Conservation (phyloP, 2,888 invertebrate genomes). For the Ophioninae sp. region DNA sequence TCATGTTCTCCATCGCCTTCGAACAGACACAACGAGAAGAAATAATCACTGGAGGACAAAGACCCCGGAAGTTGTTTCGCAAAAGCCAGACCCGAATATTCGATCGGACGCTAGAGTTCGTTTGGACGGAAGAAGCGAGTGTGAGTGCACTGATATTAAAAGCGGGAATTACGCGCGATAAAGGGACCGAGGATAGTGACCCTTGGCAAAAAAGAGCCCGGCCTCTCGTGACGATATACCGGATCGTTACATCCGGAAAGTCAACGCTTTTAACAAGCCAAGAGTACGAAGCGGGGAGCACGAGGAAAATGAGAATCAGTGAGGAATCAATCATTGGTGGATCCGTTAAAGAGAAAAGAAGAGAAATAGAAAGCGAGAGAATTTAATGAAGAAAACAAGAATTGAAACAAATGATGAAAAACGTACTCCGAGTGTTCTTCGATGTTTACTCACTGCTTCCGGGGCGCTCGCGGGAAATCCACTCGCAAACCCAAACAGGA, state of each 20-base stretch:
- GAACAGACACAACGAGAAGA: conserved; percentile 60
- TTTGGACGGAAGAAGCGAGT: conserved; percentile 15
- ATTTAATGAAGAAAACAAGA: not conserved
- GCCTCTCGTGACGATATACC: conserved; percentile 33
- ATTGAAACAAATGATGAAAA: conserved; percentile 27
- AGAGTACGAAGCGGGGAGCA: conserved; percentile 11
- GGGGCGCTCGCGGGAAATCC: conserved; percentile 77
- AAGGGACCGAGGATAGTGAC: conserved; percentile 61
- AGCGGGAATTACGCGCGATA: conserved; percentile 31
- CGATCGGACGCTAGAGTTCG: not conserved
- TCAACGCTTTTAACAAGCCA: conserved; percentile 50
- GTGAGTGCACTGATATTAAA: not conserved
- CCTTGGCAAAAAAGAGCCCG: conserved; percentile 46
- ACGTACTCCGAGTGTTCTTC: conserved; percentile 62
- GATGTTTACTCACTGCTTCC: conserved; percentile 76
- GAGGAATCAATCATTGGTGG: not conserved
- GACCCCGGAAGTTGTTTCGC: conserved; percentile 16
- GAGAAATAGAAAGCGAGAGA: conserved; percentile 4
- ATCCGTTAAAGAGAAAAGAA: not conserved
- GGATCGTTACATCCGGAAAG: conserved; percentile 59
- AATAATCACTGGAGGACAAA: conserved; percentile 4
- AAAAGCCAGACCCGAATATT: conserved; percentile 27
- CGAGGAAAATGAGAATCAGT: conserved; percentile 8
- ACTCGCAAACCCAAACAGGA: conserved; percentile 68
- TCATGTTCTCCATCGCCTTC: conserved; percentile 88